These are phyloP conservation scores for Eristalinus sepulchralis DNA, from an alignment of 2,888 invertebrate genomes.

Conservation along the genomic window DNA sequence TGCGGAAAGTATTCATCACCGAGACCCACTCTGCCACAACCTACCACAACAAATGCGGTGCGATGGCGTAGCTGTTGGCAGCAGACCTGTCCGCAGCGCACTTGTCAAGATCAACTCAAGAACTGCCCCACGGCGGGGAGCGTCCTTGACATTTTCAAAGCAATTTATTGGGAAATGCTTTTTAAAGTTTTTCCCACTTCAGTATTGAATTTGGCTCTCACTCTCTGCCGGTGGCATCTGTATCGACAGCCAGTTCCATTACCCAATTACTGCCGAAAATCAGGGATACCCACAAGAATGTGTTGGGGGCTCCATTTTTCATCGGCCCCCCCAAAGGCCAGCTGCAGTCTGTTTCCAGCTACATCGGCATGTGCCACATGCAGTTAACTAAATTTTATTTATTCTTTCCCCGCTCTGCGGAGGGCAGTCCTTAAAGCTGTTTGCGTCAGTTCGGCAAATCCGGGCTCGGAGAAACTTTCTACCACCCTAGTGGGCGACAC, in stretches of 20 bases:
- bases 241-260: neutral
- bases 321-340: neutral
- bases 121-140: neutral
- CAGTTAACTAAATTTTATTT: slow-evolving; percentile 33
- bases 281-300: neutral
- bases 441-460: slow-evolving; percentile 19
- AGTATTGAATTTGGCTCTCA: neutral
- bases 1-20: neutral
- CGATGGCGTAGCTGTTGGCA: neutral
- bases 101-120: neutral
- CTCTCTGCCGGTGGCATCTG: neutral
- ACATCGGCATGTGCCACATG: slow-evolving; percentile 2
- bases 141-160: neutral
- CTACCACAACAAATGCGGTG: neutral
- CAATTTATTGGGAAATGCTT: neutral
- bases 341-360: neutral
- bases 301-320: neutral
- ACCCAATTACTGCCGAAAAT: slow-evolving; percentile 5
- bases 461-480: slow-evolving; percentile 23
- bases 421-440: slow-evolving; percentile 25
- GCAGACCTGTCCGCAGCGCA: neutral
- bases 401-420: neutral
- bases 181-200: neutral
- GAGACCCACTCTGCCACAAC: neutral
- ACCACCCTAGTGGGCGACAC: neutral